Evolutionary conservation across 2,888 invertebrate genomes (phyloP).

Genomic region (Laothoe populi): DNA sequence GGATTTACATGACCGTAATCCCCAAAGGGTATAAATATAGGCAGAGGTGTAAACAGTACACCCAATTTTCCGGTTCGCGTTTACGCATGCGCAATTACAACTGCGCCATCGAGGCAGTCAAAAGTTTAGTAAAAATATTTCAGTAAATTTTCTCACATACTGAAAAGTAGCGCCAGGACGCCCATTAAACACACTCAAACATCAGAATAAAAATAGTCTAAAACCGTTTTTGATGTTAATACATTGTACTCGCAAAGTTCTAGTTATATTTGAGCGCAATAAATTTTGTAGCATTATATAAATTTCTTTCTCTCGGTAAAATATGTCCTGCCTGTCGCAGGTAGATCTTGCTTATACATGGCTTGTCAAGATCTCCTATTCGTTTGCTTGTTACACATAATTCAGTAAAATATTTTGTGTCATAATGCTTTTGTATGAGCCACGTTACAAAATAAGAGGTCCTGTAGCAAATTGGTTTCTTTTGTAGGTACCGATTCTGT

Average conservation of each 20-base stretch:
- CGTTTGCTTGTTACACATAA: conserved; percentile 4
- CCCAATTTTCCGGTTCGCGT: no score
- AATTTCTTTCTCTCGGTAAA: conserved; percentile 38
- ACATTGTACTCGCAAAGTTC: conserved; percentile 25
- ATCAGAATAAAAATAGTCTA: conserved; percentile 25
- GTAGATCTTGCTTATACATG: conserved; percentile 19
- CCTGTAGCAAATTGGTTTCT: background rate
- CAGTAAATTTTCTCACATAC: background rate
- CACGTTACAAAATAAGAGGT: background rate
- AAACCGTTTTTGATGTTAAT: conserved; percentile 30
- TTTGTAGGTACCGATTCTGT: no score
- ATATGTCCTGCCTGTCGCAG: conserved; percentile 36
- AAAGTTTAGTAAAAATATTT: background rate
- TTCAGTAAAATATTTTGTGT: background rate
- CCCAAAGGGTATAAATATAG: no score
- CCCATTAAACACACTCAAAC: background rate
- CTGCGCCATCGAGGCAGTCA: no score
- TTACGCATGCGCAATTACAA: no score
- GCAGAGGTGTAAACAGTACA: no score
- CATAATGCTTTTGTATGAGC: background rate
- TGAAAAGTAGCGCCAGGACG: background rate
- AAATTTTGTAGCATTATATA: conserved; percentile 39
- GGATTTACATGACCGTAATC: no score
- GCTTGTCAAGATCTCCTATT: conserved; percentile 21
- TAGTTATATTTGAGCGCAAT: conserved; percentile 30